Percentiles rank a stretch among this genome's conserved stretches.
Evolutionary conservation across 2,113 vertebrate genomes (phyloP).

Genomic region (Probosciger aterrimus): DNA sequence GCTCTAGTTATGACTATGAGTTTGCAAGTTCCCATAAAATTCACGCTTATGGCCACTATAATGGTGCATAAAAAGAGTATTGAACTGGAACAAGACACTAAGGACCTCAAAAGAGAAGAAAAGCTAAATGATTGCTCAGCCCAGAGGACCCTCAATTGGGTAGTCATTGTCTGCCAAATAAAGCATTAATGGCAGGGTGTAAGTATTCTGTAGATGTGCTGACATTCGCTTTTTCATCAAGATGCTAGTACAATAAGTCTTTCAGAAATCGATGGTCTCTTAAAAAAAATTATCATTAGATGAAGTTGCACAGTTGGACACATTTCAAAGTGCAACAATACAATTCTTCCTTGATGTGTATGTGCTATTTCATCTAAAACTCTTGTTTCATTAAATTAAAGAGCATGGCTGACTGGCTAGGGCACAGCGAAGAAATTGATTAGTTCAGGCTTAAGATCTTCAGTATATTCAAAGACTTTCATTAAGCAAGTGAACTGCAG

Average conservation of each 20-base stretch:
- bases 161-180: constrained; percentile 85
- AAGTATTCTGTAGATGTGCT: constrained; percentile 83
- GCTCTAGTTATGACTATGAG: constrained; percentile 73
- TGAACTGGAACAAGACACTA: constrained; percentile 85
- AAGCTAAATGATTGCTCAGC: constrained; percentile 83
- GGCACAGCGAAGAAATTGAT: constrained; percentile 82
- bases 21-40: constrained; percentile 84
- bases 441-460: constrained; percentile 81
- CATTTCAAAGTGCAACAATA: constrained; percentile 85
- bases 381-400: constrained; percentile 87
- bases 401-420: constrained; percentile 77
- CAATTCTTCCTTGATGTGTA: constrained; percentile 82
- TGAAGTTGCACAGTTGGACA: constrained; percentile 85
- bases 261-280: constrained; percentile 82
- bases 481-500: constrained; percentile 74
- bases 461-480: constrained; percentile 78
- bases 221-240: constrained; percentile 82
- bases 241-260: constrained; percentile 81
- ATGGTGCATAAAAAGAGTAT: constrained; percentile 83
- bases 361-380: constrained; percentile 81
- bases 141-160: constrained; percentile 80
- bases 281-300: constrained; percentile 85
- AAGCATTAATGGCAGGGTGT: constrained; percentile 82
- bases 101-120: constrained; percentile 82
- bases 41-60: constrained; percentile 80